Conservation (phyloP, 2,113 vertebrate genomes). For the Micronycteris hirsuta region DNA sequence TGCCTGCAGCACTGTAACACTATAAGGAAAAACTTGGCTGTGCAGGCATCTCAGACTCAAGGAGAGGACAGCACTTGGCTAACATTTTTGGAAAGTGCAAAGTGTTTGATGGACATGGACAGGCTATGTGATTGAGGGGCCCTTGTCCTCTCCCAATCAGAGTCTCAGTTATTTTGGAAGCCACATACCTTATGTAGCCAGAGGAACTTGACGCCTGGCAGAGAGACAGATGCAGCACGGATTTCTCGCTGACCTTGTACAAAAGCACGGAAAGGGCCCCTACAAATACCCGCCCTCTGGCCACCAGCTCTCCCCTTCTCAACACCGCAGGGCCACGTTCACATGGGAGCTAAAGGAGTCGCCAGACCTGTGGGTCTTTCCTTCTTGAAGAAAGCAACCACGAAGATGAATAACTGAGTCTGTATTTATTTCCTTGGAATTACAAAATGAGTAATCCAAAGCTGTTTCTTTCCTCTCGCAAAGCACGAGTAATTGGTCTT, state of each 20-base stretch:
- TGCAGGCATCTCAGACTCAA: slow-evolving; percentile 64
- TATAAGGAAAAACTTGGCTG: slow-evolving; percentile 56
- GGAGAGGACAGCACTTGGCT: slow-evolving; percentile 58
- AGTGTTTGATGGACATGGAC: slow-evolving; percentile 86
- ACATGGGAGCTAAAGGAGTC: slow-evolving; percentile 75
- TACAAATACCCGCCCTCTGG: slow-evolving; percentile 82
- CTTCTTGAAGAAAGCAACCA: slow-evolving; percentile 81
- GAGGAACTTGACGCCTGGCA: slow-evolving; percentile 84
- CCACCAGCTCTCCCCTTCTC: slow-evolving; percentile 74
- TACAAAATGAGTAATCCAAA: slow-evolving; percentile 80
- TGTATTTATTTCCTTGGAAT: slow-evolving; percentile 66
- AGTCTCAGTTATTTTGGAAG: slow-evolving; percentile 91
- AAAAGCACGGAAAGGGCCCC: slow-evolving; percentile 81
- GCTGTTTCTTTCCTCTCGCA: slow-evolving; percentile 88
- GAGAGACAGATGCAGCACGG: slow-evolving; percentile 79
- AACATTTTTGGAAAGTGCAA: slow-evolving; percentile 85
- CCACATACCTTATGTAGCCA: slow-evolving; percentile 90
- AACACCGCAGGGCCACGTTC: slow-evolving; percentile 60
- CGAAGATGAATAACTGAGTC: slow-evolving; percentile 81
- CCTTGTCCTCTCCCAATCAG: slow-evolving; percentile 87
- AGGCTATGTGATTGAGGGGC: slow-evolving; percentile 77
- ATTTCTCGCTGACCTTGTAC: slow-evolving; percentile 85
- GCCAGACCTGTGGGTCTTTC: slow-evolving; percentile 73
- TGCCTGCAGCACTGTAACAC: slow-evolving; percentile 66
- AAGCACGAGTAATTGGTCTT: slow-evolving; percentile 94